Evolutionary conservation across 2,888 invertebrate genomes (phyloP).

Genomic region (Parnassius mnemosyne): DNA sequence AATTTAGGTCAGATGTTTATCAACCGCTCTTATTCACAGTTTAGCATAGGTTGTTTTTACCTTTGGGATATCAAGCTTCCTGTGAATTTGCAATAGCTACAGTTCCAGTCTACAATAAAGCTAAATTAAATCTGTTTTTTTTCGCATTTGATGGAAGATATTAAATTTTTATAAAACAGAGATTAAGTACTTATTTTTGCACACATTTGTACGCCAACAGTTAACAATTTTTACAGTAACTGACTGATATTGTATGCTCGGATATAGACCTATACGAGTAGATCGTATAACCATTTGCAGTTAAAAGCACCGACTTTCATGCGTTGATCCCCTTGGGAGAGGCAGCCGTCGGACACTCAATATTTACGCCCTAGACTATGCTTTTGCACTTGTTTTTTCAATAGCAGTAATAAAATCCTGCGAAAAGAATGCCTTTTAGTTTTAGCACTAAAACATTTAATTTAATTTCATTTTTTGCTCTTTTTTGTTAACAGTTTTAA

Average conservation of each 20-base stretch:
- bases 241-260: too few relatives aligned
- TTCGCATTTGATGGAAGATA: too few relatives aligned
- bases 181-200: too few relatives aligned
- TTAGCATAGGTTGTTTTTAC: background rate
- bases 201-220: too few relatives aligned
- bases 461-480: too few relatives aligned
- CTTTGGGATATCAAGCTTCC: background rate
- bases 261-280: background rate
- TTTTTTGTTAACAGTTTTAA: too few relatives aligned
- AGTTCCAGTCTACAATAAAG: too few relatives aligned
- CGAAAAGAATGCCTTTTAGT: too few relatives aligned
- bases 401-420: conserved; percentile 15
- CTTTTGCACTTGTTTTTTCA: conserved; percentile 17
- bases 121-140: too few relatives aligned
- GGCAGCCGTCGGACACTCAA: conserved; percentile 15
- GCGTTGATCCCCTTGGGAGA: conserved; percentile 14
- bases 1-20: background rate
- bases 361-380: conserved; percentile 20
- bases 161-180: too few relatives aligned
- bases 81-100: background rate
- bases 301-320: conserved; percentile 18
- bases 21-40: background rate
- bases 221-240: too few relatives aligned
- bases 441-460: too few relatives aligned
- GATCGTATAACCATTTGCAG: conserved; percentile 9